A percentile compares a stretch with the other conserved stretches of the same genome.
Conservation (phyloP, 92 coral and sea anemone species). For the Bergia sp. region DNA sequence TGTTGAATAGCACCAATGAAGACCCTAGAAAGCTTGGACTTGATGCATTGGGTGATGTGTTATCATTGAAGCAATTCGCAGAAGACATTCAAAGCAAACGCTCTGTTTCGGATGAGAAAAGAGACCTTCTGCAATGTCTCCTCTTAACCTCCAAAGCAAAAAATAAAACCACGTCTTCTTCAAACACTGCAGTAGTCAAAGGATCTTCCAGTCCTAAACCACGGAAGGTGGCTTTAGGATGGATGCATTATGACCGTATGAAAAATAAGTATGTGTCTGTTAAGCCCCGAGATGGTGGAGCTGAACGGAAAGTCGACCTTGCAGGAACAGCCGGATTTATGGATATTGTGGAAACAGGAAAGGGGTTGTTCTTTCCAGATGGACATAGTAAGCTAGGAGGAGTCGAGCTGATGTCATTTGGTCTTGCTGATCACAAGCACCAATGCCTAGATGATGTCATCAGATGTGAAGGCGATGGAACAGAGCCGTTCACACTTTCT, state of each 20-base stretch:
- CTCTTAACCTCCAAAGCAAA: neutral
- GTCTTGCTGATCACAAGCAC: slow-evolving; percentile 30
- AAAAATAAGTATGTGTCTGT: slow-evolving; percentile 7
- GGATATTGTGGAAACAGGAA: slow-evolving; percentile 23
- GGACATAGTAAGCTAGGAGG: slow-evolving; percentile 16
- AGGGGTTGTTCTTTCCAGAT: slow-evolving; percentile 19
- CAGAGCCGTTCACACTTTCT: slow-evolving; percentile 25
- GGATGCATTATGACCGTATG: slow-evolving; percentile 5
- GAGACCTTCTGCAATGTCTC: slow-evolving; percentile 17
- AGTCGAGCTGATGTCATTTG: slow-evolving; percentile 27
- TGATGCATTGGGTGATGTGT: slow-evolving; percentile 11
- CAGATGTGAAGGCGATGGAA: slow-evolving; percentile 20
- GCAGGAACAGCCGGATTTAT: slow-evolving; percentile 17
- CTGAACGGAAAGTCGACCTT: slow-evolving; percentile 2
- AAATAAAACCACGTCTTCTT: neutral
- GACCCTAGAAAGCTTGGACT: slow-evolving; percentile 6
- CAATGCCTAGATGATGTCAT: slow-evolving; percentile 16
- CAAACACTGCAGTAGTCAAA: slow-evolving; percentile 12
- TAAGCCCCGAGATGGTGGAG: slow-evolving; percentile 13
- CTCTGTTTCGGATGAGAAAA: slow-evolving; percentile 5
- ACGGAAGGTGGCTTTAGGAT: slow-evolving; percentile 6
- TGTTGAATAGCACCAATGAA: slow-evolving; percentile 22
- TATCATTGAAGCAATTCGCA: slow-evolving; percentile 5
- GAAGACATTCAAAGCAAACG: slow-evolving; percentile 4
- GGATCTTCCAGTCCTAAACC: slow-evolving; percentile 17